Evolutionary conservation across 1,140 invertebrate genomes (phyloP), one percentile per base, ranked within the genome.

Genomic region (Pissodes strobi): DNA sequence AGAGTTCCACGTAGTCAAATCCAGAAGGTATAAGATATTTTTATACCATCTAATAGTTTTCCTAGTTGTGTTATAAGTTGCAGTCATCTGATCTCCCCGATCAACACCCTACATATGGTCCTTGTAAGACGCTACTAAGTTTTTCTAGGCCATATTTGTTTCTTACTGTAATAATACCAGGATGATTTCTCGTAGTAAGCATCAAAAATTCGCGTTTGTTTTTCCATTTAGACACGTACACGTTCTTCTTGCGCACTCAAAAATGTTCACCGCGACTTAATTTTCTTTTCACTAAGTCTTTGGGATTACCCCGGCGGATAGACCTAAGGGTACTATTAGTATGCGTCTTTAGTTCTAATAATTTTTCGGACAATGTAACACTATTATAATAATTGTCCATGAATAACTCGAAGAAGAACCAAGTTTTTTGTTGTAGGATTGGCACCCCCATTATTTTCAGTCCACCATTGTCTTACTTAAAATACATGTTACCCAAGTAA

Each of bases 41-140:
- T 68, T 67, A 48, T 71, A 71, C 69, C 69, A 71, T 30, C 61
- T 13, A 9, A 69, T 64, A 8, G 60, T 66, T 58, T 68, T 71
- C 64, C 55, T n/a, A n/a, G n/a, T n/a, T n/a, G 30, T 13, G 58
- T 64, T 23, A 19, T 68, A 69, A 46, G 69, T 67, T 27, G 68
- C 46, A 8, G 64, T 51, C 58, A 65, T 68, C 39, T 72, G 66
- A 49, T 72, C 70, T 4, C 13, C 1, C 19, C 62, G 27, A 46
- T 72, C 66, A n/a, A 70, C 49, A 27, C 68, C 70, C 10, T 39
- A 61, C 69, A 70, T 72, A 48, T n/a, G n/a, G n/a, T n/a, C n/a
- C n/a, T n/a, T n/a, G n/a, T 69, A 71, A 15, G 48, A 30, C 4
- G 27, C 46, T 2, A 71, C 51, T 46, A 41, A n/a, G n/a, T n/a